These are phyloP conservation scores for Alectoris magna DNA, from an alignment of 2,797 vertebrate species.

Conservation along the genomic window DNA sequence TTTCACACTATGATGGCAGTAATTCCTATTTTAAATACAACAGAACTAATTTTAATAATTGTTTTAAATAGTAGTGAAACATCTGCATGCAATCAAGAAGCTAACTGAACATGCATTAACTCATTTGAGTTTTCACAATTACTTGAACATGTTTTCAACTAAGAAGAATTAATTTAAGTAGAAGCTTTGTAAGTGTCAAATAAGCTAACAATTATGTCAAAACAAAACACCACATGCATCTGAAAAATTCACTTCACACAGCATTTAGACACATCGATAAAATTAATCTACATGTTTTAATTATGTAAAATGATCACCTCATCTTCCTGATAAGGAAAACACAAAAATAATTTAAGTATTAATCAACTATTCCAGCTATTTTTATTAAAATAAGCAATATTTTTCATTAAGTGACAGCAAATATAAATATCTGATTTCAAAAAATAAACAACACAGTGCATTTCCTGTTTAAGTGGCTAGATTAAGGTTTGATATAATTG, in stretches of 20 bases:
- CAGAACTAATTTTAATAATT: background rate
- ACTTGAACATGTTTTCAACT: slow-evolving; percentile 9
- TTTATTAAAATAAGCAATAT: slow-evolving; percentile 30
- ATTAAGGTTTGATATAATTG: background rate
- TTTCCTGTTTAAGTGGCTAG: background rate
- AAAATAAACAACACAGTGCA: background rate
- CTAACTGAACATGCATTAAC: slow-evolving; percentile 58
- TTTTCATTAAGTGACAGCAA: slow-evolving; percentile 20
- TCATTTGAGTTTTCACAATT: background rate
- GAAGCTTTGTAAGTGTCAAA: slow-evolving; percentile 23
- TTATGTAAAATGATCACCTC: slow-evolving; percentile 90
- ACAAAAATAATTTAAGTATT: slow-evolving; percentile 83
- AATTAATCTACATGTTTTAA: slow-evolving; percentile 72
- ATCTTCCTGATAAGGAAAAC: slow-evolving; percentile 89
- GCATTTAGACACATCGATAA: slow-evolving; percentile 70
- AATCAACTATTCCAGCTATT: slow-evolving; percentile 63
- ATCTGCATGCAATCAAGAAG: slow-evolving; percentile 68
- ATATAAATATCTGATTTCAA: background rate
- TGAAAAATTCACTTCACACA: slow-evolving; percentile 80
- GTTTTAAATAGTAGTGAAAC: slow-evolving; percentile 10
- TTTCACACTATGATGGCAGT: background rate
- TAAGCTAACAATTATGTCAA: slow-evolving; percentile 40
- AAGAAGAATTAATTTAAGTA: slow-evolving; percentile 21
- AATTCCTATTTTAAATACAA: background rate
- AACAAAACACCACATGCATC: slow-evolving; percentile 77